phyloP scores from a whole-genome alignment of 1,140 invertebrate genomes.

The Drosophila nigrodunni region DNA sequence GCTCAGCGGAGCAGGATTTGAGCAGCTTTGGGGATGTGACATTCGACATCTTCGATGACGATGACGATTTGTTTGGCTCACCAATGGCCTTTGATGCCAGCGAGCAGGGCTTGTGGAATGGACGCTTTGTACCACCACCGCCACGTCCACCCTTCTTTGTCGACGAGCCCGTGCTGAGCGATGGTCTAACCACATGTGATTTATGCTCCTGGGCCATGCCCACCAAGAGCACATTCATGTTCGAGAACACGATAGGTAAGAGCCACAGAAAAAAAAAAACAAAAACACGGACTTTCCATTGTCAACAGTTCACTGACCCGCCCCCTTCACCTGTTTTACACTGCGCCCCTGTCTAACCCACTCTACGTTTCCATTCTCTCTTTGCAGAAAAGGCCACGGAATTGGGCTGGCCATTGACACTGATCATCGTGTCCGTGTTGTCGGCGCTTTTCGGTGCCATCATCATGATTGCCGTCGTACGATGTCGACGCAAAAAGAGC shows the following conservation, averaged over 20 bases:
- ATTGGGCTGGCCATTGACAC: constrained; percentile 85
- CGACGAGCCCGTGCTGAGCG: constrained; percentile 86
- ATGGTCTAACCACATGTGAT: constrained; percentile 90
- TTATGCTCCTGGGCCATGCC: constrained; percentile 88
- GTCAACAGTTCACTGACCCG: background rate
- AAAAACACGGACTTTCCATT: constrained; percentile 3
- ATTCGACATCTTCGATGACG: constrained; percentile 85
- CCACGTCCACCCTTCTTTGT: constrained; percentile 88
- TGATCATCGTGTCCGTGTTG: constrained; percentile 86
- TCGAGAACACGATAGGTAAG: constrained; percentile 84
- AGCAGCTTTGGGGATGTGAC: constrained; percentile 78
- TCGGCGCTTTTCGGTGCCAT: constrained; percentile 86
- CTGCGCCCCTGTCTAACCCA: background rate
- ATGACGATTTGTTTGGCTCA: constrained; percentile 86
- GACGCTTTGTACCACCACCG: constrained; percentile 89
- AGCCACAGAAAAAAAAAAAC: constrained; percentile 16
- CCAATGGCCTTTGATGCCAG: constrained; percentile 87
- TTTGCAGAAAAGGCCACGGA: constrained; percentile 85
- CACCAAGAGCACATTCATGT: constrained; percentile 84
- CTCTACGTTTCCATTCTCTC: background rate
- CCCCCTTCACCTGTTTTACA: background rate
- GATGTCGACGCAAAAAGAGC: constrained; percentile 84
- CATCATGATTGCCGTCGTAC: constrained; percentile 86
- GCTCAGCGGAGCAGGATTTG: constrained; percentile 76
- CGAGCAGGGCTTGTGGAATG: constrained; percentile 88